Evolutionary conservation across 2,888 invertebrate genomes (phyloP).

Genomic region (Pandemis heparana): DNA sequence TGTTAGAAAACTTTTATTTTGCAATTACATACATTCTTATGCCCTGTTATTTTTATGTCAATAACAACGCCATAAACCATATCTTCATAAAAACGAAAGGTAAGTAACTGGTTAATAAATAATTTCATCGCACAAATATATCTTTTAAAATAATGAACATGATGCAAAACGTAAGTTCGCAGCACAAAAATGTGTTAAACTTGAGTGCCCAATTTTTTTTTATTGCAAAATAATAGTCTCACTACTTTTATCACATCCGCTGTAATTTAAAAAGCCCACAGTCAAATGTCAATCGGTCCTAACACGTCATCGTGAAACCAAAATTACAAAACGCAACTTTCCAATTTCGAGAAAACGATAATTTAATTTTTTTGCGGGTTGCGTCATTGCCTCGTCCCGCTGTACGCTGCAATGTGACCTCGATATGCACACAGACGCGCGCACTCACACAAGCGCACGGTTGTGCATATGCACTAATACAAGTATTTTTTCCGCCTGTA

Average conservation of each 20-base stretch:
- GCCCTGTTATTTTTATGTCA: neutral
- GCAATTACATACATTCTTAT: neutral
- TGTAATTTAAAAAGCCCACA: neutral
- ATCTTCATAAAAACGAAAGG: neutral
- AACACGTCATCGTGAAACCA: slow-evolving; percentile 30
- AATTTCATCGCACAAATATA: neutral
- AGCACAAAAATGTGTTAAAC: neutral
- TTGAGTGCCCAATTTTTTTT: neutral
- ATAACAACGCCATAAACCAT: neutral
- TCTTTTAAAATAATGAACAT: neutral
- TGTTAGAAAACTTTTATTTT: neutral
- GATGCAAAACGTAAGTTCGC: neutral
- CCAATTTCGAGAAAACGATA: slow-evolving; percentile 43
- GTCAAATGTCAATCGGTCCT: slow-evolving; percentile 33
- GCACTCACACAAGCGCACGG: slow-evolving; percentile 53
- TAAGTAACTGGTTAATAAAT: neutral
- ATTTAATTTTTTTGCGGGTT: slow-evolving; percentile 38
- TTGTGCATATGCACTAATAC: slow-evolving; percentile 62
- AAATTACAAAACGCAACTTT: slow-evolving; percentile 42
- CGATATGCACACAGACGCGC: slow-evolving; percentile 70
- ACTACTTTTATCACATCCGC: neutral
- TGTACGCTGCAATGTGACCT: slow-evolving; percentile 77
- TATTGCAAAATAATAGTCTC: neutral
- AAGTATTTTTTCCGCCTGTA: slow-evolving; percentile 52
- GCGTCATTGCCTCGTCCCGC: slow-evolving; percentile 52